Percentiles rank a stretch among this genome's conserved stretches.
Conservation (phyloP, 23 tunicate genomes). For the Diplosoma virens region DNA sequence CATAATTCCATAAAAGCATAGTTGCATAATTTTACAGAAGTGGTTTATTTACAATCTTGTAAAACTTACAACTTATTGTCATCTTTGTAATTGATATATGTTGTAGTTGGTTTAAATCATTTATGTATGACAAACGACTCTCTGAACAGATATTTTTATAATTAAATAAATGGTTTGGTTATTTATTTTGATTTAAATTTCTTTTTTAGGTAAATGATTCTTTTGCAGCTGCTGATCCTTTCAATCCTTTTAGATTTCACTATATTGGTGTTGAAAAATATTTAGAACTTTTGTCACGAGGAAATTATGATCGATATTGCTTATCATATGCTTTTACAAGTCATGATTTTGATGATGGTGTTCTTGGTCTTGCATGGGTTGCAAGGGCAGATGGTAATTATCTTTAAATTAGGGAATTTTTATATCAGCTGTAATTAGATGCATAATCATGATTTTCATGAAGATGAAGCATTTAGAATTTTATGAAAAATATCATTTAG, state of each 20-base stretch:
- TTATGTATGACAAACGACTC: not conserved
- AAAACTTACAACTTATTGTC: no score
- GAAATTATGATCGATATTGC: conserved; percentile 71
- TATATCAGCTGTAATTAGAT: no score
- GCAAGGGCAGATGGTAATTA: conserved; percentile 54
- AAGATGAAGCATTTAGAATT: no score
- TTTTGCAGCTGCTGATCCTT: not conserved
- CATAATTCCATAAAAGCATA: no score
- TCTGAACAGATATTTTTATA: not conserved
- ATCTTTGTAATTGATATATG: no score
- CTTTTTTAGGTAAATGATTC: conserved; percentile 59
- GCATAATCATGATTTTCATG: no score
- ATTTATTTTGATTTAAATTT: not conserved
- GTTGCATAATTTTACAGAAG: no score
- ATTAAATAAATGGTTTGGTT: no score
- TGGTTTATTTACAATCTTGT: no score
- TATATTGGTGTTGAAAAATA: conserved; percentile 91
- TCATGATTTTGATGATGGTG: conserved; percentile 92
- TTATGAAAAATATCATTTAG: no score
- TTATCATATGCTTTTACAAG: conserved; percentile 79
- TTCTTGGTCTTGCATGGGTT: conserved; percentile 96
- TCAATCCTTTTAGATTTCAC: conserved; percentile 33
- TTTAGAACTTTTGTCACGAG: conserved; percentile 50
- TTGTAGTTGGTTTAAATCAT: not conserved
- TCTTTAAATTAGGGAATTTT: no score